Base-by-base conservation (phyloP, 2,113 vertebrate species). In the Thalassarche chlororhynchos region DNA sequence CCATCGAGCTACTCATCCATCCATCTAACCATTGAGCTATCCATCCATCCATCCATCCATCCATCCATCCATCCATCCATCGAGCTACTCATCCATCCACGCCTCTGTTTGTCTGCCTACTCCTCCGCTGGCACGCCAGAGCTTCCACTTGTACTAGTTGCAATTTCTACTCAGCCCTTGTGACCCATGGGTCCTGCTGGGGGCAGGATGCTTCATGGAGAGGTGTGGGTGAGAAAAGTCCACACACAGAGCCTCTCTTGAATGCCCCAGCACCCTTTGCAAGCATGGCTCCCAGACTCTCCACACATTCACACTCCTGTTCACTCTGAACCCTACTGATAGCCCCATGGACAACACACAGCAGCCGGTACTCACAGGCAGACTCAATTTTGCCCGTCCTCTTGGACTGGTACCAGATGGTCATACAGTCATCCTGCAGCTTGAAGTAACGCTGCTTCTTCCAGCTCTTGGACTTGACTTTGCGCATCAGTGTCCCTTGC, bases 381-480 rank as follows among this genome's bases (percentile, higher is more conserved):
- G 99, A 99, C 95, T 99, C 99, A 68, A 97, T 98, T 87, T 95
- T 99, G 54, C 98, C 98, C 2, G 98, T 97, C 87, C 98, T 99
- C 97, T 98, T 99, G 78, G 99, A 99, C 89, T 99, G 98, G 97
- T 99, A 99, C 99, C 99, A 99, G 94, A 99, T 98, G 3, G 99
- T 99, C 98, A 99, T 98, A 88, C 99, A 98, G 24, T 99, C 99
- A 9, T 99, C 99, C 95, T 99, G 98, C 23, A 99, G 98, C 88
- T 98, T 98, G 98, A 99, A 99, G 96, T 98, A 99, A n/a, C 99
- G 98, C 62, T 98, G 98, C 92, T 99, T 99, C 97, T 99, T 99
- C 99, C 99, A 99, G 57, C 87, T 98, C 74, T 98, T 98, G 85
- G 99, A 99, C 91, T 99, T 99, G 81, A 99, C 99, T 97, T 99